Conservation (phyloP, 2,888 invertebrate species). For the Brassicogethes aeneus region DNA sequence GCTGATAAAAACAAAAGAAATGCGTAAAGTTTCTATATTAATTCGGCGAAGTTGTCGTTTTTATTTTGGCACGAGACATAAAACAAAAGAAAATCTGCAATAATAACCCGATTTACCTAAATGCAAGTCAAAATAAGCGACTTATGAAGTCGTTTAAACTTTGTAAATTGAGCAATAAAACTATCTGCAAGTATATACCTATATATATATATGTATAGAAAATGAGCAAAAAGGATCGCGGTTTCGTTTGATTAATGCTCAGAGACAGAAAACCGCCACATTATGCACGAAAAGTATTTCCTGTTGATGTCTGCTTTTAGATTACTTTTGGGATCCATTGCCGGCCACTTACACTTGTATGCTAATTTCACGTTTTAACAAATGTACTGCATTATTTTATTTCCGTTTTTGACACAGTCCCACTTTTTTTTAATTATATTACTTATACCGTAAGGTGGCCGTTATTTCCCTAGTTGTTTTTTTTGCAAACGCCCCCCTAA, state of each 20-base stretch:
- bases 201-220: background rate
- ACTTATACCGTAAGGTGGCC: too few species aligned
- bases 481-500: too few species aligned
- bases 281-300: background rate
- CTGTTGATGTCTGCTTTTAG: background rate
- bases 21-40: background rate
- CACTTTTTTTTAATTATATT: too few species aligned
- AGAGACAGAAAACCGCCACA: background rate
- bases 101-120: slow-evolving; percentile 1
- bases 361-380: too few species aligned
- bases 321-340: background rate
- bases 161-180: slow-evolving; percentile 3
- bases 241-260: background rate
- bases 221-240: background rate
- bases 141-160: slow-evolving; percentile 1
- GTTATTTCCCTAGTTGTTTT: too few species aligned
- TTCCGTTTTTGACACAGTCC: too few species aligned
- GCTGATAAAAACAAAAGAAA: background rate
- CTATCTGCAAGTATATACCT: background rate
- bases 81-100: slow-evolving; percentile 1
- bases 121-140: slow-evolving; percentile 2
- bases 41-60: background rate
- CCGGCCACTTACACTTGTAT: background rate
- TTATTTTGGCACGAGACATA: background rate
- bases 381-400: too few species aligned